Evolutionary conservation across 2,797 vertebrate genomes (phyloP).

Genomic region (Hyperoplus lanceolatus): DNA sequence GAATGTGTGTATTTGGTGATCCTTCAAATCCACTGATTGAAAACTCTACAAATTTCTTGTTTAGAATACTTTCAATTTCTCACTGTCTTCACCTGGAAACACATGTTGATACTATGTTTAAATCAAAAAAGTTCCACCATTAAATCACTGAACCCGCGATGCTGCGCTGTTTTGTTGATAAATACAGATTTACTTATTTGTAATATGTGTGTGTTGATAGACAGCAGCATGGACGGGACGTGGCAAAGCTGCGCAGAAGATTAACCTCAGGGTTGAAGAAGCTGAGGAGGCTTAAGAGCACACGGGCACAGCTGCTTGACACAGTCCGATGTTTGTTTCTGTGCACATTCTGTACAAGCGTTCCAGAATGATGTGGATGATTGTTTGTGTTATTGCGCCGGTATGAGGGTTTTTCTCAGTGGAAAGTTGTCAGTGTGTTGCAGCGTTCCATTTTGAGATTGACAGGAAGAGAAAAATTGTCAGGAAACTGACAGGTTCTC

Average conservation of each 20-base stretch:
- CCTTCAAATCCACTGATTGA: background rate
- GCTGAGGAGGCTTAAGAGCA: background rate
- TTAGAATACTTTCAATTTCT: background rate
- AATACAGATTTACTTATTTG: slow-evolving; percentile 13
- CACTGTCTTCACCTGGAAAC: background rate
- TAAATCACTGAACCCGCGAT: background rate
- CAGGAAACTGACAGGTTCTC: slow-evolving; percentile 10
- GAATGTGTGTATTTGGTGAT: background rate
- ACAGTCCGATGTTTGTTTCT: slow-evolving; percentile 13
- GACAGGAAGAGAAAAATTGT: slow-evolving; percentile 1
- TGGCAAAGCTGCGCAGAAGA: background rate
- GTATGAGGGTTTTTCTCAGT: slow-evolving; percentile 17
- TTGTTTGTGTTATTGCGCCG: slow-evolving; percentile 16
- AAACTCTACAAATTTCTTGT: background rate
- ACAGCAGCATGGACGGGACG: slow-evolving; percentile 1
- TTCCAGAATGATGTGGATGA: background rate
- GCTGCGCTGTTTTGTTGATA: background rate
- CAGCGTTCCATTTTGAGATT: slow-evolving; percentile 9
- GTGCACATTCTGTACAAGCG: background rate
- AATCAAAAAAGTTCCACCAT: background rate
- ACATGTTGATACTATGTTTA: too few species aligned
- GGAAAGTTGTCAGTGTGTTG: slow-evolving; percentile 4
- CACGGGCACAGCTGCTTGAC: slow-evolving; percentile 15
- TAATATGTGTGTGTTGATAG: background rate
- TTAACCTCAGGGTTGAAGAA: background rate